phyloP scores from a whole-genome alignment of 2,888 invertebrate genomes.

The Scelioninae gen. 2 region DNA sequence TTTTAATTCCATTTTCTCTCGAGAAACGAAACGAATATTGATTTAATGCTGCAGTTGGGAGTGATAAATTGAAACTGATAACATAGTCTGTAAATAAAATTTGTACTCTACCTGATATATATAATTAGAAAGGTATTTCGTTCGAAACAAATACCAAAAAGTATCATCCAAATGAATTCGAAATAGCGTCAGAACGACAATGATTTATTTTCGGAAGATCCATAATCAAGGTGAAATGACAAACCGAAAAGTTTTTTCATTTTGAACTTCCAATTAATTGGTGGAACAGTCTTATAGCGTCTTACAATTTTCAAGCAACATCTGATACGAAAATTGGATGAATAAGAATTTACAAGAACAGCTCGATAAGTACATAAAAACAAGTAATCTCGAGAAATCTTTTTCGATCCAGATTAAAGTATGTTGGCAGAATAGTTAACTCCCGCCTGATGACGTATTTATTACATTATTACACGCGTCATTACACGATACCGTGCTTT shows the following conservation, averaged over 20 bases:
- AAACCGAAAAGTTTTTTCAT: too few relatives aligned
- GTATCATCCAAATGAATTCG: too few relatives aligned
- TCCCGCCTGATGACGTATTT: constrained; percentile 41
- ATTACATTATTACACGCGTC: constrained; percentile 33
- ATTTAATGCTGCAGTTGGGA: constrained; percentile 8
- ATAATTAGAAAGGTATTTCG: constrained; percentile 16
- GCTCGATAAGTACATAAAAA: constrained; percentile 40
- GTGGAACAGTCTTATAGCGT: constrained; percentile 11
- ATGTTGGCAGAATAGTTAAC: constrained; percentile 38
- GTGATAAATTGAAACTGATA: constrained; percentile 27
- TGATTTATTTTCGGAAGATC: background rate
- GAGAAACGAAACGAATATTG: constrained; percentile 14
- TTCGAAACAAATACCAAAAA: background rate
- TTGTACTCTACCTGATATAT: constrained; percentile 17
- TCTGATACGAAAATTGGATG: constrained; percentile 39
- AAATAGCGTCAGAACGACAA: too few relatives aligned
- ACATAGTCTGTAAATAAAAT: constrained; percentile 12
- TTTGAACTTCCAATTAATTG: constrained; percentile 14
- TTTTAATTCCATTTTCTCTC: too few relatives aligned
- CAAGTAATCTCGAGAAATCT: constrained; percentile 40
- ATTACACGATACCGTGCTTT: constrained; percentile 28
- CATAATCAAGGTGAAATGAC: too few relatives aligned
- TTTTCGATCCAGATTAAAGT: constrained; percentile 45
- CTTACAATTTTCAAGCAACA: constrained; percentile 21
- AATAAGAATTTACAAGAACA: constrained; percentile 43